A percentile compares a stretch with the other conserved stretches of the same genome.
Conservation (phyloP, 2,888 invertebrate species). For the Drosophila paracracens region DNA sequence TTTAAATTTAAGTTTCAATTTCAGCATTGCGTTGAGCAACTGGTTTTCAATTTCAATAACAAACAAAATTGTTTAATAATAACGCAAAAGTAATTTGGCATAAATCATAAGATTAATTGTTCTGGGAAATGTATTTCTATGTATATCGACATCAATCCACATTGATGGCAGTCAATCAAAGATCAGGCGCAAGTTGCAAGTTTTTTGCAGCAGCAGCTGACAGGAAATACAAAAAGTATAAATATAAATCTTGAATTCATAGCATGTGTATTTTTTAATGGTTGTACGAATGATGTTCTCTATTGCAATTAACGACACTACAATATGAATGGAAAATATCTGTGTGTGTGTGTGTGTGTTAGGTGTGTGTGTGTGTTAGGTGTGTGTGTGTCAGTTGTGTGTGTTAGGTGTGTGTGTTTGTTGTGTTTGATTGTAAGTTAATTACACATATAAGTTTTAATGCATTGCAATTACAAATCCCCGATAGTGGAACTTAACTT, state of each 20-base stretch:
- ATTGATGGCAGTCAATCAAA: slow-evolving; percentile 45
- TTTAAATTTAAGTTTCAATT: slow-evolving; percentile 10
- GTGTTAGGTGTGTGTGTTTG: background rate
- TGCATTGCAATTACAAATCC: slow-evolving; percentile 33
- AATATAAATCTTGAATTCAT: slow-evolving; percentile 26
- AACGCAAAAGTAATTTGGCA: slow-evolving; percentile 27
- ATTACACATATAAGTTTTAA: slow-evolving; percentile 36
- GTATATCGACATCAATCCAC: slow-evolving; percentile 12
- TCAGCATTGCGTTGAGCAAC: background rate
- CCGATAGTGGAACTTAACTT: slow-evolving; percentile 23
- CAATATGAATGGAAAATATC: slow-evolving; percentile 18
- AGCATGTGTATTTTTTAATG: slow-evolving; percentile 21
- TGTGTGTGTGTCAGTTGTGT: background rate
- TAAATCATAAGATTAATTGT: slow-evolving; percentile 39
- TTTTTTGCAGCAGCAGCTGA: slow-evolving; percentile 1
- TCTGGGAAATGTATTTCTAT: slow-evolving; percentile 9
- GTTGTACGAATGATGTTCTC: slow-evolving; percentile 3
- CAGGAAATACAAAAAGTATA: slow-evolving; percentile 28
- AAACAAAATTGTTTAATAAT: slow-evolving; percentile 23
- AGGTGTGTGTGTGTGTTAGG: background rate
- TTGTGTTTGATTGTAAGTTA: slow-evolving; percentile 28
- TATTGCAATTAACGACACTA: slow-evolving; percentile 49
- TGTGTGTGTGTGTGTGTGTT: slow-evolving; percentile 1
- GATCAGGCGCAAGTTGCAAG: slow-evolving; percentile 29
- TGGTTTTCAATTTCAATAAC: slow-evolving; percentile 3